Evolutionary conservation across 2,113 vertebrate species (phyloP).

Genomic region (Murina feae): DNA sequence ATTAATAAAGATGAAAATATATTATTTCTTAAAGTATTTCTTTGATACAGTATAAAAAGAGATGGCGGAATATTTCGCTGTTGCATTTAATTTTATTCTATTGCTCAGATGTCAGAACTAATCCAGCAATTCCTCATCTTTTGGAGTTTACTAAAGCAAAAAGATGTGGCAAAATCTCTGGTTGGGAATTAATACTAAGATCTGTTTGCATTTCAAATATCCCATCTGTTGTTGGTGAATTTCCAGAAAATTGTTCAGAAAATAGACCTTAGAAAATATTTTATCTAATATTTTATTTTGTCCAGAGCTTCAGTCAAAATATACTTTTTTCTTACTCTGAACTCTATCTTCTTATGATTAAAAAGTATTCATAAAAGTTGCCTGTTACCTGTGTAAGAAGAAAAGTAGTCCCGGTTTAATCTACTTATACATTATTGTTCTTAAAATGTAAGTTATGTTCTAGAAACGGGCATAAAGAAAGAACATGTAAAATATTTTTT

Average conservation of each 20-base stretch:
- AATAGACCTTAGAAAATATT: constrained; percentile 22
- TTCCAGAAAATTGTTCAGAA: constrained; percentile 41
- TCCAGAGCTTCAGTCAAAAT: constrained; percentile 21
- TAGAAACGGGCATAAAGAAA: not conserved
- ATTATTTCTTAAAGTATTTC: not conserved
- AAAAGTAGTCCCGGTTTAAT: not conserved
- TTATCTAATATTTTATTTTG: constrained; percentile 36
- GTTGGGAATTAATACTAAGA: constrained; percentile 5
- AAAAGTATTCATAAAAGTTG: constrained; percentile 25
- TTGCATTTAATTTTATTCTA: not conserved
- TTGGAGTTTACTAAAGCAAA: not conserved
- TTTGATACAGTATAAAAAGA: not conserved
- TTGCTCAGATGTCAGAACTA: not conserved
- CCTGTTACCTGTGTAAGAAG: not conserved
- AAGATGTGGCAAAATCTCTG: not conserved
- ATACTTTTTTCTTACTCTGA: not conserved
- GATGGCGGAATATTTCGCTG: not conserved
- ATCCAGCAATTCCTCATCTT: not conserved
- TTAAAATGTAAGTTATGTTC: not conserved
- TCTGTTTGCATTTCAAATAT: constrained; percentile 57
- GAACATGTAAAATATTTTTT: not conserved
- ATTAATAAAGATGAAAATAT: not conserved
- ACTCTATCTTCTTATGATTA: not conserved
- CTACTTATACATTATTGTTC: not conserved
- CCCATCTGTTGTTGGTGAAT: constrained; percentile 17